Conservation (phyloP, 2,888 invertebrate genomes). For the Stomorhina lunata region DNA sequence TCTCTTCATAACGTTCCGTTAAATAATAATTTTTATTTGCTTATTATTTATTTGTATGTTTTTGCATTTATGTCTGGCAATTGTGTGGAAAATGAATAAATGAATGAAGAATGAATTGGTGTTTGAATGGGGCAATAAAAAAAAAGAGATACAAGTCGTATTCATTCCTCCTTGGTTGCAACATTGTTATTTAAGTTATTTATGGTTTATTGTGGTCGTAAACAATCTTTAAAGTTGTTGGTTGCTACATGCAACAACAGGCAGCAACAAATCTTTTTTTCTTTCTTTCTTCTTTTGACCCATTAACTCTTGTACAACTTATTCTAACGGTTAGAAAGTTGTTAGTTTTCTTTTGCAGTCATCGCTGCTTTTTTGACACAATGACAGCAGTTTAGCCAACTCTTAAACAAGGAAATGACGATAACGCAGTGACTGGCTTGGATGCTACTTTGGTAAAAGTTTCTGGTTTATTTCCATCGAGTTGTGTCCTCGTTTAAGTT, state of each 20-base stretch:
- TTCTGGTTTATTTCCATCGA: background rate
- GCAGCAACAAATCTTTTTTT: too few species aligned
- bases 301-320: conserved; percentile 41
- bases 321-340: conserved; percentile 51
- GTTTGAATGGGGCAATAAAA: conserved; percentile 21
- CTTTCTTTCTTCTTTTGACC: conserved; percentile 33
- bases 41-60: conserved; percentile 1
- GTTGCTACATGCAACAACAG: conserved; percentile 12
- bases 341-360: conserved; percentile 27
- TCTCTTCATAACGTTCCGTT: conserved; percentile 37
- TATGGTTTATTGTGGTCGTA: conserved; percentile 42
- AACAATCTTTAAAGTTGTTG: conserved; percentile 11
- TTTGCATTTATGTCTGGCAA: conserved; percentile 35
- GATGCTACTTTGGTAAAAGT: background rate
- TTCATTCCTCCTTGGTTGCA: conserved; percentile 34
- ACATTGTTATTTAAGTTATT: conserved; percentile 44
- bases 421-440: conserved; percentile 1
- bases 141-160: background rate
- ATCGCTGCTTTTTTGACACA: conserved; percentile 29
- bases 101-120: background rate
- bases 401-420: background rate
- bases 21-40: conserved; percentile 34
- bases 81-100: conserved; percentile 53
- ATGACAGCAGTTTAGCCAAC: conserved; percentile 9
- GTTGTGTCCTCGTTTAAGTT: background rate